phyloP scores from a whole-genome alignment of 1,140 invertebrate species.

The Dinoponera quadriceps region DNA sequence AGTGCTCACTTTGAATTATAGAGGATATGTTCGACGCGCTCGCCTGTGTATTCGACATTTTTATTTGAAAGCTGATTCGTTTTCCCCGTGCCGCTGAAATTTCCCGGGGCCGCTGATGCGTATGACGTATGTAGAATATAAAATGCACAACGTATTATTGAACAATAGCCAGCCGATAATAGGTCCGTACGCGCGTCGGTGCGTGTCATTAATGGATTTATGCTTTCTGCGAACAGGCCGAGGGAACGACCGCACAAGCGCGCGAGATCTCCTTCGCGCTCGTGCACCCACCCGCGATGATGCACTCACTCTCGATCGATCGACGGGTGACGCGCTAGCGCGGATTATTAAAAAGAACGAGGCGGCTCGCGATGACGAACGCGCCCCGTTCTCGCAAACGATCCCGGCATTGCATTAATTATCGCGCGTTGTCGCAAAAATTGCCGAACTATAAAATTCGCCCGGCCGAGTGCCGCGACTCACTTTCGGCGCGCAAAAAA shows the following conservation, averaged over 20 bases:
- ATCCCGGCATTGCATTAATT: conserved; percentile 61
- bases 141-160: conserved; percentile 75
- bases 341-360: conserved; percentile 31
- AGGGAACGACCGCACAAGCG: not conserved
- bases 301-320: conserved; percentile 20
- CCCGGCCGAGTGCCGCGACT: conserved; percentile 55
- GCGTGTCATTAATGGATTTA: conserved; percentile 69
- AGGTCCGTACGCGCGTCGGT: conserved; percentile 66
- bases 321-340: conserved; percentile 2
- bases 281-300: not conserved
- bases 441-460: conserved; percentile 69
- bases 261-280: conserved; percentile 22
- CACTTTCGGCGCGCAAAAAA: conserved; percentile 69
- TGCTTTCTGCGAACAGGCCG: conserved; percentile 32
- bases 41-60: conserved; percentile 71
- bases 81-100: conserved; percentile 66
- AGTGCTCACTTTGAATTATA: conserved; percentile 70
- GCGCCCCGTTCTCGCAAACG: conserved; percentile 4
- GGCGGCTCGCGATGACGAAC: conserved; percentile 44
- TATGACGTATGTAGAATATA: conserved; percentile 75
- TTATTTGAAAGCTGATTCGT: conserved; percentile 75
- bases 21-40: conserved; percentile 66
- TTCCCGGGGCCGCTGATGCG: conserved; percentile 68
- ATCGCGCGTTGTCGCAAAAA: conserved; percentile 68
- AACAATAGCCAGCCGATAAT: conserved; percentile 72